Base-by-base conservation (phyloP, 1,140 invertebrate genomes). In the Idris sp. region DNA sequence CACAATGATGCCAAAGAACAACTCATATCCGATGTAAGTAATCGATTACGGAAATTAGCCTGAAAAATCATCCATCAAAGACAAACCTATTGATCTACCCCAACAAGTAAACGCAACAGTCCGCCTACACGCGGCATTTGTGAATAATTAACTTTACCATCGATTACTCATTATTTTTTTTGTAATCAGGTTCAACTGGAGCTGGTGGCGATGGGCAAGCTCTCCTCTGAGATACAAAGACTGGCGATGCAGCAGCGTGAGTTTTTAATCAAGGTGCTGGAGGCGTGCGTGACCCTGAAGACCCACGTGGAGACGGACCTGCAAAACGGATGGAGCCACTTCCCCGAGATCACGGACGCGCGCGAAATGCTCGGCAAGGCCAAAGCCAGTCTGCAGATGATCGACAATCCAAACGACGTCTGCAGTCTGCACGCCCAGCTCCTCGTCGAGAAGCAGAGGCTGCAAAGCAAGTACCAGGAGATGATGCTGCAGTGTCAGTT, bases 401-500 rank as follows among this genome's bases (percentile, higher is more conserved):
- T 89, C 4, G 89, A 91, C 0, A 89, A 86, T 14, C 88, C 91
- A 3, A 74, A 86, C 10, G 90, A 91, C 22, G 88, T 91, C 5
- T 89, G 89, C 73, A 88, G 84, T 58, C 77, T 92, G 26, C 88
- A 90, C 78, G 83, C 89, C 3, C 89, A 88, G 40, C 75, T 92
- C 0, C 85, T 89, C 22, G 71, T 90, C 1, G 91, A 92, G 72
- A 91, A 91, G 71, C 90, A 92, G 77, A 86, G 91, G 13, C 83
- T 93, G 30, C 90, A 91, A 77, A 85, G 88, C 25, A 91, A 91
- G 74, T 92, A 92, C 79, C 91, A 92, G 46, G 92, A 93, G 64
- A 92, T 93, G 89, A 90, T 91, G 80, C 79, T 92, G 41, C 92
- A 92, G 80, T 92, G 91, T 68, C 91, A 92, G 69, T 83, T 93